Evolutionary conservation across 2,797 vertebrate species (phyloP), one percentile per base, ranked within the genome.

Genomic region (Crocodylus rhombifer): DNA sequence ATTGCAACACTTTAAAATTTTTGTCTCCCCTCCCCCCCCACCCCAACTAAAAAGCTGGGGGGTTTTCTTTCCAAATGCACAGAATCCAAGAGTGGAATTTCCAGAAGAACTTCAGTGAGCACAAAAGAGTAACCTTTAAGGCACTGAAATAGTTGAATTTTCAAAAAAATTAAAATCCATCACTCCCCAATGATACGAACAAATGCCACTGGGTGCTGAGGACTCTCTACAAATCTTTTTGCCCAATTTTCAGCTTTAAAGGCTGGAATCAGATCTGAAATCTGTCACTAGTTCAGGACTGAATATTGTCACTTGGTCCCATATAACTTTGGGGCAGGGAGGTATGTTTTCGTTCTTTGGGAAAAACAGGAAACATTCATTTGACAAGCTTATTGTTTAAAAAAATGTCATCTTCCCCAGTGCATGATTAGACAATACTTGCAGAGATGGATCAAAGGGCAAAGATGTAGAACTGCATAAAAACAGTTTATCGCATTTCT

Each of bases 71-170:
- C 11, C 76, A 42, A 13, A 26, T 28, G n/a, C n/a, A 30, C 20
- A 84, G 63, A 33, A 10, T 84, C 82, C 64, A 5, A 74, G 73
- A 51, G 18, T 58, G 56, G 5, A 92, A 51, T 23, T 86, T 14
- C 21, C 42, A 30, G 80, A 87, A 33, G 33, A 15, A 80, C 55
- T 2, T 1, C 20, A 0, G 0, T 42, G 9, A 74, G 28, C 81
- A 23, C 61, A 10, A 51, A 51, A 11, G 42, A 11, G 42, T 9
- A 51, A 51, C 25, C 86, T 5, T 80, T 89, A 61, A n/a, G 75
- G 20, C 86, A 90, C 12, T 77, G 4, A 77, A 84, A 82, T 89
- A 20, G 80, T 92, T 75, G 88, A 77, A 30, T 92, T 92, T 77
- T 65, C 1, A 1, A 56, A 28, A n/a, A 64, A 42, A 36, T 42